Evolutionary conservation across 2,113 vertebrate species (phyloP).

Genomic region (Protomyctophum bolini): DNA sequence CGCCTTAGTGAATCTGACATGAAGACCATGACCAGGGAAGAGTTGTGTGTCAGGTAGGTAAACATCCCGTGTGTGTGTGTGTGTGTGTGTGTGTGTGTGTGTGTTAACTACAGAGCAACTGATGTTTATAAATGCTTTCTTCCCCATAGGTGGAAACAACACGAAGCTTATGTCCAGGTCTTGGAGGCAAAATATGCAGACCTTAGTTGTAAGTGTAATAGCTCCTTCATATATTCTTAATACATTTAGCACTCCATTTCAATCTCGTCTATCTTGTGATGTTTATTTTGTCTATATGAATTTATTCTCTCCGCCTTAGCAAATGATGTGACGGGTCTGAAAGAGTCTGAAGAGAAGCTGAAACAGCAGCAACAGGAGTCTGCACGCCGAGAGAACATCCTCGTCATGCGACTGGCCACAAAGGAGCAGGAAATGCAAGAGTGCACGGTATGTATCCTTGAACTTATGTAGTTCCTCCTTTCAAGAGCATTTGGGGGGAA

Average conservation of each 20-base stretch:
- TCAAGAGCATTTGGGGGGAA: background rate
- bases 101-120: slow-evolving; percentile 2
- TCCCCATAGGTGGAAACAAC: slow-evolving; percentile 93
- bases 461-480: too few relatives aligned
- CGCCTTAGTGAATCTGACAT: slow-evolving; percentile 98
- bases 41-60: slow-evolving; percentile 90
- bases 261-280: slow-evolving; percentile 4
- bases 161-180: slow-evolving; percentile 95
- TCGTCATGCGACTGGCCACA: slow-evolving; percentile 98
- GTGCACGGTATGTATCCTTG: slow-evolving; percentile 91
- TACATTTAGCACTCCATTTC: background rate
- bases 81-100: background rate
- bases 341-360: slow-evolving; percentile 97
- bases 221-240: background rate
- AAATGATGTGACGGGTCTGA: slow-evolving; percentile 95
- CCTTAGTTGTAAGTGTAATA: slow-evolving; percentile 92
- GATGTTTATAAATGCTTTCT: slow-evolving; percentile 23
- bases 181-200: slow-evolving; percentile 98
- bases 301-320: slow-evolving; percentile 73
- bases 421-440: slow-evolving; percentile 99
- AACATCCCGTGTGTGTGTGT: background rate
- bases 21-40: slow-evolving; percentile 95
- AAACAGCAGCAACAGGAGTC: slow-evolving; percentile 99
- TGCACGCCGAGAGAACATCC: slow-evolving; percentile 97
- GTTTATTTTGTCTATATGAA: background rate